Evolutionary conservation across 2,797 vertebrate genomes (phyloP).

Genomic region (Liasis olivaceus): DNA sequence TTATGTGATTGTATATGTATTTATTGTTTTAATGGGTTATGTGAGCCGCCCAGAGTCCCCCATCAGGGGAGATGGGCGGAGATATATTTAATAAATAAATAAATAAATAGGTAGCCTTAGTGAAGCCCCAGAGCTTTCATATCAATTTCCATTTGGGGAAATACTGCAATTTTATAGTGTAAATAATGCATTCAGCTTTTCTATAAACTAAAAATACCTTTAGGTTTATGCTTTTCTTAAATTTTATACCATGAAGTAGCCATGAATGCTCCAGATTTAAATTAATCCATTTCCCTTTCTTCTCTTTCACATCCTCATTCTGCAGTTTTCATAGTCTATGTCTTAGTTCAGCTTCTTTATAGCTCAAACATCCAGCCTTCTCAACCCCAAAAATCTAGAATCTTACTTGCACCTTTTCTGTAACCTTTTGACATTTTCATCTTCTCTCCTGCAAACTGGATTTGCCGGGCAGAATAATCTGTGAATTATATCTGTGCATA

Average conservation of each 20-base stretch:
- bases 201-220: not conserved
- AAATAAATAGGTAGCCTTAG: not conserved
- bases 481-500: not conserved
- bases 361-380: not conserved
- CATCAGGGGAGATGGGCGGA: too few relatives aligned
- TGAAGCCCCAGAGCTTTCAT: not conserved
- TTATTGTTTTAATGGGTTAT: too few relatives aligned
- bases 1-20: too few relatives aligned
- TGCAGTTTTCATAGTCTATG: not conserved
- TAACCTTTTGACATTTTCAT: not conserved
- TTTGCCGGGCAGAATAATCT: not conserved
- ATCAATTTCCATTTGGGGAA: not conserved
- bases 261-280: not conserved
- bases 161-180: not conserved
- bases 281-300: not conserved
- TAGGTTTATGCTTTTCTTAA: not conserved
- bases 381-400: not conserved
- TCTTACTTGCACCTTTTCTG: not conserved
- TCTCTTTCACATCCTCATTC: not conserved
- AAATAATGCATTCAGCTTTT: not conserved
- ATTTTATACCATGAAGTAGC: not conserved
- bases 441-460: not conserved
- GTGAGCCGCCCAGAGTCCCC: too few relatives aligned
- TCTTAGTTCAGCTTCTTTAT: not conserved
- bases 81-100: too few relatives aligned